Conservation (phyloP, 2,797 vertebrate species). For the Chrysocyon brachyurus region DNA sequence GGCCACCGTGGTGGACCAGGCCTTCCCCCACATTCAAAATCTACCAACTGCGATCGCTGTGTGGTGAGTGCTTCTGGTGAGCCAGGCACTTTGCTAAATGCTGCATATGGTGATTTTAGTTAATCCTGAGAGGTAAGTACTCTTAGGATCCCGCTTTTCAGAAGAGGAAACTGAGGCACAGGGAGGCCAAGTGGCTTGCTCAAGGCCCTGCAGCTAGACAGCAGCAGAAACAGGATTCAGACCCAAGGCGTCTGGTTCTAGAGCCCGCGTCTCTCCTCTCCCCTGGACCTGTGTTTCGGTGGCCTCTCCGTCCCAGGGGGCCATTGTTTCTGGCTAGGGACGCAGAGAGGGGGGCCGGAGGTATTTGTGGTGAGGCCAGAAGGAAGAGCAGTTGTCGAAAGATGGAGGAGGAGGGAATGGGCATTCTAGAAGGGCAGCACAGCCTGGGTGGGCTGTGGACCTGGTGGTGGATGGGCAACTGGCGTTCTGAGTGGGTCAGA, state of each 20-base stretch:
- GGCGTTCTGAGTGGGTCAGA: background rate
- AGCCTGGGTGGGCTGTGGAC: background rate
- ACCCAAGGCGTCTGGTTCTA: fast-evolving
- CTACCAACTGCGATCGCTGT: fast-evolving
- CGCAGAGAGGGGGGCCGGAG: background rate
- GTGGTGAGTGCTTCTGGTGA: fast-evolving
- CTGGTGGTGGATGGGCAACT: fast-evolving
- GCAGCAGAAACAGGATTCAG: background rate
- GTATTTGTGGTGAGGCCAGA: background rate
- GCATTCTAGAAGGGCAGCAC: background rate
- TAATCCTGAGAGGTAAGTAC: background rate
- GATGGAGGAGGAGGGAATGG: background rate
- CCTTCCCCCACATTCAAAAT: background rate
- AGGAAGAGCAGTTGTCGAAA: background rate
- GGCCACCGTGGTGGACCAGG: background rate
- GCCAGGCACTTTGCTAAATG: background rate
- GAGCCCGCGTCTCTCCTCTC: background rate
- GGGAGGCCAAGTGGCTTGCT: background rate
- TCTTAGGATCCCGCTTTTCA: background rate
- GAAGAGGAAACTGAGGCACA: slow-evolving; percentile 42
- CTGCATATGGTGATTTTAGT: background rate
- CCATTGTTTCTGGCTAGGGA: background rate
- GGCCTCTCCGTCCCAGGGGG: background rate
- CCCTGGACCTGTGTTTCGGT: fast-evolving
- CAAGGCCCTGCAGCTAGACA: background rate